Evolutionary conservation across 2,113 vertebrate species (phyloP).

Genomic region (Pholis gunnellus): DNA sequence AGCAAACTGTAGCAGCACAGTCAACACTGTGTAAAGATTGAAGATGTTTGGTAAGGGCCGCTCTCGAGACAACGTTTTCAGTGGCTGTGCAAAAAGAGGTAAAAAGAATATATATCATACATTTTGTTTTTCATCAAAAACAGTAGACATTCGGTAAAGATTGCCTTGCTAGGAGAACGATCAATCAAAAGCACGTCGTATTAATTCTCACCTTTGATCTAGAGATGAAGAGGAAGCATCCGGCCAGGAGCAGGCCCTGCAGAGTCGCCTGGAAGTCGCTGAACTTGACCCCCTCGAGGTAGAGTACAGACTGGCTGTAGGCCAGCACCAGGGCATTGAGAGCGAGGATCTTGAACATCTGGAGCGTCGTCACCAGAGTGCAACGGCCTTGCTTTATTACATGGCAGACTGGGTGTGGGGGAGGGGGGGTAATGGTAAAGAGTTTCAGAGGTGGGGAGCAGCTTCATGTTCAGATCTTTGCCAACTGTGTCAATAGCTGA

Average conservation of each 20-base stretch:
- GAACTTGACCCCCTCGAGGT: constrained; percentile 97
- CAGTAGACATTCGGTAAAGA: neutral
- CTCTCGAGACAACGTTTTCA: constrained; percentile 94
- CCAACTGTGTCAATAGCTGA: neutral
- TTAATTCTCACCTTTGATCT: constrained; percentile 90
- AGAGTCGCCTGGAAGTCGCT: constrained; percentile 97
- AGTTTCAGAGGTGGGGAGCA: constrained; percentile 12
- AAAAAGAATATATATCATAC: constrained; percentile 3
- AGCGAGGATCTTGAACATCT: constrained; percentile 99
- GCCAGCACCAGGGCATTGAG: constrained; percentile 96
- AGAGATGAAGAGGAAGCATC: constrained; percentile 99
- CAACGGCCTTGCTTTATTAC: constrained; percentile 99
- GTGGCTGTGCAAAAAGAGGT: constrained; percentile 82
- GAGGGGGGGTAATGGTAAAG: neutral
- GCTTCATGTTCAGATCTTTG: constrained; percentile 2
- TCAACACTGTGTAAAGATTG: constrained; percentile 95
- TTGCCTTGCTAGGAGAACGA: neutral
- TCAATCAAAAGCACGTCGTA: neutral
- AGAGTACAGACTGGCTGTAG: constrained; percentile 98
- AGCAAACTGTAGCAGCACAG: constrained; percentile 93
- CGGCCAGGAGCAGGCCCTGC: constrained; percentile 94
- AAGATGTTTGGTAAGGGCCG: constrained; percentile 97
- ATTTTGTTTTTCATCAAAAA: neutral
- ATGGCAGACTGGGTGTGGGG: constrained; percentile 88
- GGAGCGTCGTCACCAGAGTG: constrained; percentile 95